A percentile compares a stretch with the other conserved stretches of the same genome.
Evolutionary conservation across 37 sponge, comb jelly and placozoan species (phyloP).

Genomic region (Chondrosia reniformis): DNA sequence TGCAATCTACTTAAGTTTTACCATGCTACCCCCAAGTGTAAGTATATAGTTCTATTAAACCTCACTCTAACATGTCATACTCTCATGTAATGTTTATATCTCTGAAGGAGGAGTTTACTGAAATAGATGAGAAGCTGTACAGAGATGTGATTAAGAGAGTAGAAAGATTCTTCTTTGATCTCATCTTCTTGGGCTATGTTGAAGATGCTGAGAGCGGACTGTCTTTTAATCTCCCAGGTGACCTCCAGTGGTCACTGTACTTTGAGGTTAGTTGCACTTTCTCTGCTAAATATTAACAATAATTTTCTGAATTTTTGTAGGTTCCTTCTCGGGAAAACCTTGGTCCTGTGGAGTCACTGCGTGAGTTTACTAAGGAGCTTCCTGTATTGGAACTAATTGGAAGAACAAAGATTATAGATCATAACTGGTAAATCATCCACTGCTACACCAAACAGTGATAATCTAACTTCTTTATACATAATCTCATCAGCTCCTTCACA

Average conservation of each 20-base stretch:
- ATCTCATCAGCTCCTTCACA: too few relatives aligned
- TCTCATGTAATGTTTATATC: background rate
- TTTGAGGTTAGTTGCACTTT: constrained; percentile 61
- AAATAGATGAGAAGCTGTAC: too few relatives aligned
- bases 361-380: constrained; percentile 17
- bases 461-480: too few relatives aligned
- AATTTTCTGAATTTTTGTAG: background rate
- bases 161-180: constrained; percentile 87
- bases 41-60: background rate
- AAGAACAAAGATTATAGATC: too few relatives aligned
- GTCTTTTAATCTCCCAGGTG: constrained; percentile 63
- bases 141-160: constrained; percentile 40
- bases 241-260: constrained; percentile 59
- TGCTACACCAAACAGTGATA: too few relatives aligned
- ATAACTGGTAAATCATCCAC: too few relatives aligned
- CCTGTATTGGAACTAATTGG: constrained; percentile 39
- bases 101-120: background rate
- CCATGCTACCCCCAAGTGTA: constrained; percentile 30
- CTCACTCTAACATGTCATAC: background rate
- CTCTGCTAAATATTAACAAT: too few relatives aligned
- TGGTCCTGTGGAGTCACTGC: background rate
- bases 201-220: constrained; percentile 67
- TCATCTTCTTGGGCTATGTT: constrained; percentile 72
- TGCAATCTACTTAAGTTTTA: constrained; percentile 42
- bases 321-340: constrained; percentile 11